Base-by-base conservation (phyloP, 2,888 invertebrate genomes). In the Ischnura elegans region DNA sequence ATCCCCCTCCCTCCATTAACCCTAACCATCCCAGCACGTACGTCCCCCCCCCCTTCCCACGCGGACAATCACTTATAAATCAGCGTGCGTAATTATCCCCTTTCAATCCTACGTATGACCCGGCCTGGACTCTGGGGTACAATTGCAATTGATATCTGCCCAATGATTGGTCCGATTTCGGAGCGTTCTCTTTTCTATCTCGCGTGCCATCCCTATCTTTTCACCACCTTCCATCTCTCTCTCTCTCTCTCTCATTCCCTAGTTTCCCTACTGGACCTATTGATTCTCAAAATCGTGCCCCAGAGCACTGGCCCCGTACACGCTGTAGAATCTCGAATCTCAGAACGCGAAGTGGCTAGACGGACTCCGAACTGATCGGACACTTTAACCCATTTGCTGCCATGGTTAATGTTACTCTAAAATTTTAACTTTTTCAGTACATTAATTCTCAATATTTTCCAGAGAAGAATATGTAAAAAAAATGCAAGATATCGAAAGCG, bases 121-220 rank as follows among this genome's bases (percentile, higher is more conserved):
- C 61, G 3, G 25, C n/a, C 25, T n/a, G 25, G 46, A 86, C 45
- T 25, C n/a, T 8, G 86, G 19, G 10, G 36, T 8, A 8, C 76
- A 42, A 42, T 19, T 85, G 85, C 43, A 19, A 86, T 86, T 86
- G 86, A 86, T 86, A 43, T 86, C 86, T 86, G 21, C 86, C 43
- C 86, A 25, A 21, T 46, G 45, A 43, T n/a, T 46, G n/a, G 46
- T 25, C 45, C 45, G 8, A 86, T n/a, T 46, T 43, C 86, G 46
- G 21, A 13, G 45, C 1, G 25, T 86, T 43, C 86, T n/a, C 45
- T 3, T 86, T 25, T 46, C 45, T n/a, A 0, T 46, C 45, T 86
- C 25, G 25, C 86, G n/a, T 86, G 25, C 13, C 25, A 0, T 36
- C 19, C 21, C 5, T 66, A n/a, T n/a, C n/a, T 6, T 66, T 25